Evolutionary conservation across 2,797 vertebrate genomes (phyloP).

Genomic region (Lates japonicus): DNA sequence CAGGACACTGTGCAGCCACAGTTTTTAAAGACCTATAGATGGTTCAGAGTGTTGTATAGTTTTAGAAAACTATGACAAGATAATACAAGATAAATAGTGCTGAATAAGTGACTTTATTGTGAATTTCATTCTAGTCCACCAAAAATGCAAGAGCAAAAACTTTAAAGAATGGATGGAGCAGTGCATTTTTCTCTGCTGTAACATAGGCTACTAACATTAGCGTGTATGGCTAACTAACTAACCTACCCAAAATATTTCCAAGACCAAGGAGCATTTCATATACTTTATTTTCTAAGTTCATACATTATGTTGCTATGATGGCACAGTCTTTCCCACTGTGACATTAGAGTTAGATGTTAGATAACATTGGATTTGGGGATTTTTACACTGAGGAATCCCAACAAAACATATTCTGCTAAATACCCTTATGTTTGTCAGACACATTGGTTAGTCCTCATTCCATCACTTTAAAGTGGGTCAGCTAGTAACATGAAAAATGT

Average conservation of each 20-base stretch:
- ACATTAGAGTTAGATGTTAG: too few relatives aligned
- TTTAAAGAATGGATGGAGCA: too few relatives aligned
- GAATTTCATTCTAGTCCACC: slow-evolving; percentile 9
- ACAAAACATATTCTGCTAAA: background rate
- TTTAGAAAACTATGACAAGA: background rate
- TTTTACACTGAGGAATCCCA: background rate
- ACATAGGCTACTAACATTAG: too few relatives aligned
- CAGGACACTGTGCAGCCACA: slow-evolving; percentile 37
- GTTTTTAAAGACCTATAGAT: slow-evolving; percentile 1
- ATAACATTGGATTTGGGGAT: background rate
- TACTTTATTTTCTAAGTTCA: too few relatives aligned
- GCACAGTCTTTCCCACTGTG: background rate
- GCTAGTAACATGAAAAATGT: background rate
- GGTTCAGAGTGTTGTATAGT: slow-evolving; percentile 23
- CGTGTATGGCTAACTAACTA: too few relatives aligned
- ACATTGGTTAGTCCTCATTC: background rate
- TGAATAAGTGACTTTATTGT: slow-evolving; percentile 3
- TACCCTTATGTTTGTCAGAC: background rate
- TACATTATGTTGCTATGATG: too few relatives aligned
- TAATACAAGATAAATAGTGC: slow-evolving; percentile 13
- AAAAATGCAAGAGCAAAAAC: too few relatives aligned
- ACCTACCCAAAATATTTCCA: too few relatives aligned
- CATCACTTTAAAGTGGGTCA: background rate
- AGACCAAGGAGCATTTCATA: too few relatives aligned
- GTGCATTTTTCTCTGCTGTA: too few relatives aligned